These are phyloP conservation scores for Chloropsis cyanopogon DNA, from an alignment of 2,113 vertebrate species.

Conservation along the genomic window DNA sequence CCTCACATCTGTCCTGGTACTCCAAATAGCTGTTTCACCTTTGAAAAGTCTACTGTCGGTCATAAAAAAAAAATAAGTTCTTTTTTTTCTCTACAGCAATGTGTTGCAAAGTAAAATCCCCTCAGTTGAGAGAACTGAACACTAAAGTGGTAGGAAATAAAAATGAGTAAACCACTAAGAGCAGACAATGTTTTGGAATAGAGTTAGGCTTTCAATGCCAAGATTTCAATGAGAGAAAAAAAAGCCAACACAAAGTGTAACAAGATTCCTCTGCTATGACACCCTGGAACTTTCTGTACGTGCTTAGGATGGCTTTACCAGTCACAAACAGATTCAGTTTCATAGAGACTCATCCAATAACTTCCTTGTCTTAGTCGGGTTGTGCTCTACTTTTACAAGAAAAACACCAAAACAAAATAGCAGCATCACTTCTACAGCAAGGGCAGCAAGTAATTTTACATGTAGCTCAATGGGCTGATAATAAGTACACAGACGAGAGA, in stretches of 20 bases:
- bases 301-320: neutral
- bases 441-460: neutral
- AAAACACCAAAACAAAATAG: neutral
- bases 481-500: neutral
- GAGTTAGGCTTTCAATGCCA: neutral
- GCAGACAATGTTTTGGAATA: neutral
- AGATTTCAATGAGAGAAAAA: neutral
- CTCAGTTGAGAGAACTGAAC: neutral
- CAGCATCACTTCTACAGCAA: neutral
- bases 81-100: neutral
- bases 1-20: neutral
- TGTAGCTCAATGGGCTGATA: neutral
- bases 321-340: neutral
- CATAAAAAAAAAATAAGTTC: neutral
- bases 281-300: slow-evolving; percentile 12
- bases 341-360: neutral
- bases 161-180: neutral
- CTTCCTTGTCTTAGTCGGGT: neutral
- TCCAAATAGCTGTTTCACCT: neutral
- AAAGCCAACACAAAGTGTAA: neutral
- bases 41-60: neutral
- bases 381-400: neutral
- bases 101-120: neutral
- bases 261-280: neutral
- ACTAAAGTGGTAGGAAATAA: neutral